Percentiles rank a stretch among this genome's conserved stretches.
Conservation (phyloP, 2,797 vertebrate genomes). For the Thamnophis elegans region DNA sequence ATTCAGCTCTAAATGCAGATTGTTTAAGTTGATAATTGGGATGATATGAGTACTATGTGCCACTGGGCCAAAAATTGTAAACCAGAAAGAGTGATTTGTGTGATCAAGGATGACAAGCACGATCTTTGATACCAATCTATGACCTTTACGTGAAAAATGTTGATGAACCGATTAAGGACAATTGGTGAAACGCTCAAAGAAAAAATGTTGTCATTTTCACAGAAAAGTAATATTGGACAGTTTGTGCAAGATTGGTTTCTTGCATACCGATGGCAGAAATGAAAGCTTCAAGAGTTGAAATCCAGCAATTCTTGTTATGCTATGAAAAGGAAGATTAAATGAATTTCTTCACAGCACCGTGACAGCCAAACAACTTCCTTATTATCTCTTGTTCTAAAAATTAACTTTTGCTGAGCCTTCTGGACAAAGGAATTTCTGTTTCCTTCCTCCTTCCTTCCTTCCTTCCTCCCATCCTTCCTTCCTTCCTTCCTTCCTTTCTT, state of each 20-base stretch:
- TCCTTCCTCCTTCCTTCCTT: background rate
- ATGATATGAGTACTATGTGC: background rate
- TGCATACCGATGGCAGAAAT: background rate
- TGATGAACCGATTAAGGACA: background rate
- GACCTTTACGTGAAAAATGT: background rate
- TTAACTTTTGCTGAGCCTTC: background rate
- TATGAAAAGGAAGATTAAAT: background rate
- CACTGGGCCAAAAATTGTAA: background rate
- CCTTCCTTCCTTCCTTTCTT: too few species aligned
- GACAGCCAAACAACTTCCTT: background rate
- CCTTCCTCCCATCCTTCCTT: background rate
- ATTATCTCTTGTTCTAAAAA: background rate
- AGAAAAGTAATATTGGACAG: background rate
- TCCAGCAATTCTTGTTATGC: background rate
- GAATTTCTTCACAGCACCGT: background rate
- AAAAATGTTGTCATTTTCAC: background rate
- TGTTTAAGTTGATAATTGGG: background rate
- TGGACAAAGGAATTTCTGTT: background rate
- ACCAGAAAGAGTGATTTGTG: background rate
- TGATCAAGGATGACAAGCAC: background rate
- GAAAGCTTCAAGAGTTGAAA: background rate
- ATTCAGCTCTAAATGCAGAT: background rate
- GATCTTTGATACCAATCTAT: background rate
- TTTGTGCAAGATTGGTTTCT: background rate
- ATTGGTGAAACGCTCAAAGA: background rate